Evolutionary conservation across 2,113 vertebrate genomes (phyloP), one percentile per base, ranked within the genome.

Genomic region (Spermophilus dauricus): DNA sequence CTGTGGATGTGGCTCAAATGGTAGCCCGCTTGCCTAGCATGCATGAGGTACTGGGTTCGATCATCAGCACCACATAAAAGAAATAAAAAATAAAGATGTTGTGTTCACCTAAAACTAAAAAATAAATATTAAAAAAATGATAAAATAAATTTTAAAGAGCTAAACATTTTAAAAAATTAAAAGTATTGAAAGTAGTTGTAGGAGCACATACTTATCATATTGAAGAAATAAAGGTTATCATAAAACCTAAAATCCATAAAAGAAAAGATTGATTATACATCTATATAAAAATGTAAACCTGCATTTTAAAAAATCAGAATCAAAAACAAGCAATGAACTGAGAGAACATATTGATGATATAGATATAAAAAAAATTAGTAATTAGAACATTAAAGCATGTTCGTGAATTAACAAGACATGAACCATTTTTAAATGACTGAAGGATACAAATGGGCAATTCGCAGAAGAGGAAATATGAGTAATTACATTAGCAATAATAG

Each of bases 401-500:
- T 72, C 72, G 17, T 72, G 24, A 94, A 70, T 58, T 86, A 93
- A 78, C 37, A 93, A 58, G 61, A 14, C 32, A 51, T 51, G 80
- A 48, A 61, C 7, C 39, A 87, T 45, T 87, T 72, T 53, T 86
- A 76, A 51, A 72, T 32, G 32, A 16, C 48, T 45, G 65, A 63
- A 82, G 17, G 18, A 39, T 51, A 88, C 39, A 88, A 18, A 86
- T 7, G 78, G 63, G 30, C 30, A 22, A 78, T 28, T 93, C 65
- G 42, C 7, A 22, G 48, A 93, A 58, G 56, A 85, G 34, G n/a
- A 92, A 76, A 86, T 20, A 69, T 32, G 56, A 73, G 63, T 73
- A 39, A 94, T 88, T 94, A 80, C 30, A 70, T 48, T 90, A 70
- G n/a, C 30, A 95, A 58, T 24, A 89, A 72, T 61, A 63, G 8